A percentile compares a stretch with the other conserved stretches of the same genome.
phyloP scores from a whole-genome alignment of 1,140 invertebrate species.

The Whitmania pigra region DNA sequence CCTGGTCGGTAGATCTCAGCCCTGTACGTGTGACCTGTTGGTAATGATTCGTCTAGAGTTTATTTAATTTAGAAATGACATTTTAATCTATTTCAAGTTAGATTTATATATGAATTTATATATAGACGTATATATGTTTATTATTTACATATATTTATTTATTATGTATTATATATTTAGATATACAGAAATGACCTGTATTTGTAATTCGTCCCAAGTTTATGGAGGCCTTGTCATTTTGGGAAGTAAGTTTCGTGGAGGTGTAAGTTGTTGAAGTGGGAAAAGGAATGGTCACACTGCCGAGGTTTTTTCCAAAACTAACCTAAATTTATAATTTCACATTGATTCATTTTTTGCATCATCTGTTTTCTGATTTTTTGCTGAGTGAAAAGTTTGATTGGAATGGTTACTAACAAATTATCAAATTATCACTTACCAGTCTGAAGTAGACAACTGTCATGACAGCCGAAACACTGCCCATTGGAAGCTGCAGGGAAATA shows the following conservation, averaged over 20 bases:
- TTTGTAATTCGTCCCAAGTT: constrained; percentile 33
- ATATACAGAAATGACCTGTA: constrained; percentile 26
- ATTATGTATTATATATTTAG: too few relatives aligned
- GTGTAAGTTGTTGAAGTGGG: constrained; percentile 25
- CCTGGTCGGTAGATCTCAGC: constrained; percentile 17
- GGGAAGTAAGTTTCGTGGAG: constrained; percentile 27
- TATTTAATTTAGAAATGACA: too few relatives aligned
- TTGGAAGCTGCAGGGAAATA: constrained; percentile 26
- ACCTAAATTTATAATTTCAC: constrained; percentile 4
- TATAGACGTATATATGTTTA: too few relatives aligned
- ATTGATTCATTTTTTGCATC: background rate
- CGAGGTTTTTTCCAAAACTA: constrained; percentile 29
- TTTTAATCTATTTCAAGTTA: too few relatives aligned
- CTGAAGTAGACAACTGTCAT: constrained; percentile 28
- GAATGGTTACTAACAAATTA: too few relatives aligned
- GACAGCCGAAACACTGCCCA: constrained; percentile 25
- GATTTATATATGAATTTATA: too few relatives aligned
- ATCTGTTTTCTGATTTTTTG: background rate
- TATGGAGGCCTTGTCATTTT: constrained; percentile 28
- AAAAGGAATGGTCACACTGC: constrained; percentile 26
- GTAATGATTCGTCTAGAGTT: too few relatives aligned
- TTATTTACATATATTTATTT: too few relatives aligned
- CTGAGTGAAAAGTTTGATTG: too few relatives aligned
- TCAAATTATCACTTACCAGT: constrained; percentile 21
- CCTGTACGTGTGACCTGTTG: constrained; percentile 22